These are phyloP conservation scores for Stenodera caucasica DNA, from an alignment of 2,888 invertebrate species.

Conservation along the genomic window DNA sequence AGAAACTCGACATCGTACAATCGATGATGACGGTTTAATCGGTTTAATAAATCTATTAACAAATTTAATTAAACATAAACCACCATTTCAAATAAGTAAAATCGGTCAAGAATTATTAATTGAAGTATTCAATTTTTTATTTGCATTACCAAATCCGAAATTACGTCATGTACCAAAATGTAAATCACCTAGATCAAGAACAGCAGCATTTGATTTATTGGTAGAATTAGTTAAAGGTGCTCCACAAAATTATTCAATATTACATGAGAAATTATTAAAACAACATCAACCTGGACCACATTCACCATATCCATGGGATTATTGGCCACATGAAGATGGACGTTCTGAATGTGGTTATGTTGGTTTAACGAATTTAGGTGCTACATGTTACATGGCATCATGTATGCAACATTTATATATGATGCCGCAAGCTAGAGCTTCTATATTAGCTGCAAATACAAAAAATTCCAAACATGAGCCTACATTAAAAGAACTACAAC, in stretches of 20 bases:
- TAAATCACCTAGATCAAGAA: constrained; percentile 85
- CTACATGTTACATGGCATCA: constrained; percentile 97
- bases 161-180: constrained; percentile 89
- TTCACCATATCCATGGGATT: constrained; percentile 93
- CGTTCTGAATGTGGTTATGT: constrained; percentile 94
- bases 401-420: constrained; percentile 97
- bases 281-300: constrained; percentile 85
- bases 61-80: constrained; percentile 87
- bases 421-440: constrained; percentile 91
- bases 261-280: constrained; percentile 79
- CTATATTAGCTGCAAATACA: constrained; percentile 76
- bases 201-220: constrained; percentile 87
- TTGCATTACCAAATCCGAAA: constrained; percentile 85
- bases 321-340: constrained; percentile 96
- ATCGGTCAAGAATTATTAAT: constrained; percentile 71
- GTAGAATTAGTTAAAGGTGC: constrained; percentile 85
- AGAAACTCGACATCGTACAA: constrained; percentile 77
- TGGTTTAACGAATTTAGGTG: constrained; percentile 91
- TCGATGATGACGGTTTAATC: constrained; percentile 89
- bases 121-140: constrained; percentile 82
- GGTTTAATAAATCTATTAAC: constrained; percentile 84
- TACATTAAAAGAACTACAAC: constrained; percentile 83
- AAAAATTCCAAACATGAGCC: constrained; percentile 76
- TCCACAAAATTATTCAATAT: constrained; percentile 80
- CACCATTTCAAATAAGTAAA: constrained; percentile 80